These are phyloP conservation scores for Theretra japonica DNA, from an alignment of 2,888 invertebrate species.

Conservation along the genomic window DNA sequence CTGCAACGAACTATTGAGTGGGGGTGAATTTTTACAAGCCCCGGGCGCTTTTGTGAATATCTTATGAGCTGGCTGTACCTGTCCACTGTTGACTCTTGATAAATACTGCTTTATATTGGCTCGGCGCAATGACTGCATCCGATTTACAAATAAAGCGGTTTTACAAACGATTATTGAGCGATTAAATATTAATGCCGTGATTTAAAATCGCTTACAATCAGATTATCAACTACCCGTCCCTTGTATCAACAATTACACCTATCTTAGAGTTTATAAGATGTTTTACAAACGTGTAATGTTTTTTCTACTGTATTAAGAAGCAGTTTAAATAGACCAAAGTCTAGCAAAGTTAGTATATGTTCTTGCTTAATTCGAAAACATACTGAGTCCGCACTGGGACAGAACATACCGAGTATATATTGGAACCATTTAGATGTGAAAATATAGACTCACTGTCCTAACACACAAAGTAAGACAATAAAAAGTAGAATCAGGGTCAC, in stretches of 20 bases:
- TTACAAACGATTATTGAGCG: not conserved
- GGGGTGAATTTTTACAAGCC: slow-evolving; percentile 15
- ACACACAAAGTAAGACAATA: not conserved
- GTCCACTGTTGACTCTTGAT: slow-evolving; percentile 9
- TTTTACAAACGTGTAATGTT: too few species aligned
- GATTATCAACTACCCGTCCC: too few species aligned
- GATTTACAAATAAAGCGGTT: not conserved
- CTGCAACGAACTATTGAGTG: slow-evolving; percentile 18
- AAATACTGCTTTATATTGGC: not conserved
- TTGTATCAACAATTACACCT: too few species aligned
- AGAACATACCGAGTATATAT: too few species aligned
- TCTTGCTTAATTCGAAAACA: too few species aligned
- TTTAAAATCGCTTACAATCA: too few species aligned
- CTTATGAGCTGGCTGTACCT: slow-evolving; percentile 16
- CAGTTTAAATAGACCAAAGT: too few species aligned
- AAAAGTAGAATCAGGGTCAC: not conserved
- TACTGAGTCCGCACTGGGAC: too few species aligned
- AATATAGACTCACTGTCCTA: not conserved
- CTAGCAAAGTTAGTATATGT: too few species aligned
- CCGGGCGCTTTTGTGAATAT: slow-evolving; percentile 20
- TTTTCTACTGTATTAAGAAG: too few species aligned
- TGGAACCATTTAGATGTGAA: not conserved
- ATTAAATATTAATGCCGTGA: too few species aligned
- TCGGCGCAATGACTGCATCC: not conserved
- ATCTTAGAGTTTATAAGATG: too few species aligned